These are phyloP conservation scores for Drosophila demipolita DNA, from an alignment of 2,888 invertebrate species.

Conservation along the genomic window DNA sequence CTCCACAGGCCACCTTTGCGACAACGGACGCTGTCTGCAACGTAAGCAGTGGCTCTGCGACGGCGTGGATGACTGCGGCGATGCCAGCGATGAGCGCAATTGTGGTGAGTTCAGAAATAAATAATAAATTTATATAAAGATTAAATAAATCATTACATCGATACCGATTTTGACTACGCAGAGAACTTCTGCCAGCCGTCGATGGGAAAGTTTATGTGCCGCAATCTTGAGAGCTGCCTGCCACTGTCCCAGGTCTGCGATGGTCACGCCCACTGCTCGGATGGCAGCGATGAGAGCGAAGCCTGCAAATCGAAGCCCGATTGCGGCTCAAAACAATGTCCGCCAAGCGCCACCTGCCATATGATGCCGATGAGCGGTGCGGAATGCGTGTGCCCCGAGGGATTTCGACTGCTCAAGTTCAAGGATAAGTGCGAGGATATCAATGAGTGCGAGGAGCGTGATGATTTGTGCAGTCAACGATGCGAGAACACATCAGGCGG, in stretches of 20 bases:
- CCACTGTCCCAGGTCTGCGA: conserved; percentile 86
- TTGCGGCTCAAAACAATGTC: conserved; percentile 77
- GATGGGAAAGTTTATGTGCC: conserved; percentile 86
- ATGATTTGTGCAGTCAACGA: conserved; percentile 89
- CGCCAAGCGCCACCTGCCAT: conserved; percentile 84
- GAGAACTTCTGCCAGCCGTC: conserved; percentile 85
- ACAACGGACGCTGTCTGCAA: conserved; percentile 86
- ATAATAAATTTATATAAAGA: not conserved
- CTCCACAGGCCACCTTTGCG: conserved; percentile 88
- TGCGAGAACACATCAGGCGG: conserved; percentile 88
- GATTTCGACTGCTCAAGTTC: conserved; percentile 72
- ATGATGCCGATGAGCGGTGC: conserved; percentile 86
- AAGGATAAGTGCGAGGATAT: conserved; percentile 85
- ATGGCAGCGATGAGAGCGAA: conserved; percentile 88
- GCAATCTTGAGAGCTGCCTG: conserved; percentile 86
- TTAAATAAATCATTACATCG: not conserved
- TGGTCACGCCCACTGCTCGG: conserved; percentile 86
- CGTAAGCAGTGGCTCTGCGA: conserved; percentile 86
- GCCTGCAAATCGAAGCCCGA: conserved; percentile 78
- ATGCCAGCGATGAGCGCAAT: conserved; percentile 86
- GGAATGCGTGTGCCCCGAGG: conserved; percentile 87
- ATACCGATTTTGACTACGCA: conserved; percentile 16
- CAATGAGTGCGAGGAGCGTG: conserved; percentile 87
- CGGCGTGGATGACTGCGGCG: conserved; percentile 87
- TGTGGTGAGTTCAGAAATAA: conserved; percentile 85